Evolutionary conservation across 2,797 vertebrate species (phyloP).

Genomic region (Scolopax rusticola): DNA sequence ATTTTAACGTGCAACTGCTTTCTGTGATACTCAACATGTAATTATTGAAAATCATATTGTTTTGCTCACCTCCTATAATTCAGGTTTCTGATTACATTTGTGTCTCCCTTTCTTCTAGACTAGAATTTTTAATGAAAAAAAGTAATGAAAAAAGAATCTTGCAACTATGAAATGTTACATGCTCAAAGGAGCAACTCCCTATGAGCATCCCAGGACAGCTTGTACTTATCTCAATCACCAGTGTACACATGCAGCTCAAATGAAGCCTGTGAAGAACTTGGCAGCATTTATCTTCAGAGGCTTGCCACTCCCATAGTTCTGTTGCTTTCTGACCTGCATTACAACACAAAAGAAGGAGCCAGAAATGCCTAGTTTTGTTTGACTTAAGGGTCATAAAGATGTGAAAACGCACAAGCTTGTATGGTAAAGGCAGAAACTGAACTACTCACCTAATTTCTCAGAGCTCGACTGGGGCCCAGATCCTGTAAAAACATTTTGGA

Average conservation of each 20-base stretch:
- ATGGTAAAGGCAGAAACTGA: background rate
- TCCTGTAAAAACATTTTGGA: background rate
- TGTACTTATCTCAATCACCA: background rate
- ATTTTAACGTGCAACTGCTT: background rate
- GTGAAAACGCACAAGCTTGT: background rate
- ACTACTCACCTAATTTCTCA: background rate
- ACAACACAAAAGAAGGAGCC: background rate
- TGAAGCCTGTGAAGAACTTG: background rate
- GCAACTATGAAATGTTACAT: background rate
- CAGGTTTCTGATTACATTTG: background rate
- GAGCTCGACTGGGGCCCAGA: background rate
- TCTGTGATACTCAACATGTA: background rate
- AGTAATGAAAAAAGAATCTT: background rate
- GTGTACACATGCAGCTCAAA: background rate
- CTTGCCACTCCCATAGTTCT: background rate
- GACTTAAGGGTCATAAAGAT: background rate
- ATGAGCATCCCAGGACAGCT: constrained; percentile 10
- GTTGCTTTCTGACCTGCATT: background rate
- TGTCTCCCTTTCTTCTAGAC: background rate
- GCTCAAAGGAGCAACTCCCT: background rate
- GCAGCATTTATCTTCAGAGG: background rate
- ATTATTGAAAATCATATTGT: background rate
- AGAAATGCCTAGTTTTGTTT: background rate
- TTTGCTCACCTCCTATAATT: background rate
- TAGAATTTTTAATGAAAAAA: background rate